Percentiles rank a stretch among this genome's conserved stretches.
Conservation (phyloP, 2,888 invertebrate genomes). For the Drosophila koepferae region DNA sequence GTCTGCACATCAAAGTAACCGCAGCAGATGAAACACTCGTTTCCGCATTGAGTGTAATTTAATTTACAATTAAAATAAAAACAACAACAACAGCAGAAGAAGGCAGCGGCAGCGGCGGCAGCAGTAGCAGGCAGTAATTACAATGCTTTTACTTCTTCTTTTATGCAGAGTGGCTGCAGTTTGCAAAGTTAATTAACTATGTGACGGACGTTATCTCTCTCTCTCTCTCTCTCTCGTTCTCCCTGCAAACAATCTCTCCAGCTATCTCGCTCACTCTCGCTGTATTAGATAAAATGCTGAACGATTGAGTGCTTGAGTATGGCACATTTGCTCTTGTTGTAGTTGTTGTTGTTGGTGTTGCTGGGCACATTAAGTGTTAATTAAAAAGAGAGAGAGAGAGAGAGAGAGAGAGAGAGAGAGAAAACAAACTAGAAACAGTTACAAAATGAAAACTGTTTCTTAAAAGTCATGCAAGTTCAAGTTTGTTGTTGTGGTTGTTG, state of each 20-base stretch:
- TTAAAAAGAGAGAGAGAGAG: slow-evolving; percentile 49
- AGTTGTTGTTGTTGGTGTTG: slow-evolving; percentile 16
- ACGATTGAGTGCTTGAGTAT: slow-evolving; percentile 54
- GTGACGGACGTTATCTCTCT: slow-evolving; percentile 9
- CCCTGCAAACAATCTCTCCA: background rate
- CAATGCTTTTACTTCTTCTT: slow-evolving; percentile 42
- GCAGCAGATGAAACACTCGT: slow-evolving; percentile 34
- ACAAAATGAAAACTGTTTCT: slow-evolving; percentile 68
- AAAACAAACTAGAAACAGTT: slow-evolving; percentile 66
- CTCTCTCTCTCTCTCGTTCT: slow-evolving; percentile 8
- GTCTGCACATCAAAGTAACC: slow-evolving; percentile 43
- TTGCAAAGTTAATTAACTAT: slow-evolving; percentile 74
- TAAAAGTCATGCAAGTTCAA: slow-evolving; percentile 74
- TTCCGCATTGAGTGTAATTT: slow-evolving; percentile 72
- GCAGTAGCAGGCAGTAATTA: slow-evolving; percentile 29
- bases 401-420: too few species aligned
- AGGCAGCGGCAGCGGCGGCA: slow-evolving; percentile 10
- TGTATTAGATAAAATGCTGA: slow-evolving; percentile 45
- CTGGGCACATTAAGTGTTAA: slow-evolving; percentile 65
- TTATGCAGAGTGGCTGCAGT: slow-evolving; percentile 55
- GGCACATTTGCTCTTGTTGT: slow-evolving; percentile 12
- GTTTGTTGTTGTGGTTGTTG: slow-evolving; percentile 53
- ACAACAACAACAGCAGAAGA: slow-evolving; percentile 6
- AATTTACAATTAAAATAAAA: slow-evolving; percentile 68
- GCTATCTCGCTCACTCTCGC: slow-evolving; percentile 6